Conservation (phyloP, 2,113 vertebrate species). For the Lycocorax pyrrhopterus region DNA sequence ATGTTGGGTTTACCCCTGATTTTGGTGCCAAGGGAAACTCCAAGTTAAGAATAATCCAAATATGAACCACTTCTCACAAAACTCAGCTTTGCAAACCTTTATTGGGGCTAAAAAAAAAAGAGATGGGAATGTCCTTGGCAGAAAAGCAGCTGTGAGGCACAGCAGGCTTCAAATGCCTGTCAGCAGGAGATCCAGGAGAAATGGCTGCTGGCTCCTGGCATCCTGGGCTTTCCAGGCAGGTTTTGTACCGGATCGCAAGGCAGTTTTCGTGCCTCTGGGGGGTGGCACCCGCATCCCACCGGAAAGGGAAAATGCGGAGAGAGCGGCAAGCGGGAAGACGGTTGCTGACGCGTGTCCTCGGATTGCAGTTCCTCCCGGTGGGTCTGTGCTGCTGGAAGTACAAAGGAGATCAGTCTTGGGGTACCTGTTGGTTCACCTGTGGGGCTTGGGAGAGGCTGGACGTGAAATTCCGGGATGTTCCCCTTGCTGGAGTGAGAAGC, state of each 20-base stretch:
- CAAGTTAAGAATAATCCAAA: not conserved
- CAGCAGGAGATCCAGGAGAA: not conserved
- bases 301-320: not conserved
- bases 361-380: no score
- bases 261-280: not conserved
- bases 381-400: no score
- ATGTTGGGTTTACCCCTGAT: not conserved
- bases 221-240: not conserved
- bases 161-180: not conserved
- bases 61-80: not conserved
- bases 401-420: no score
- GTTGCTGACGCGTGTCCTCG: no score
- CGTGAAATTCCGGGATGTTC: no score
- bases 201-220: not conserved
- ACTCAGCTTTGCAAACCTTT: not conserved
- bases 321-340: no score
- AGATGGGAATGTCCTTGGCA: not conserved
- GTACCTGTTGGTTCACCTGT: no score
- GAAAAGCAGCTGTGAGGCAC: not conserved
- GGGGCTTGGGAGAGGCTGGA: no score
- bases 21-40: not conserved
- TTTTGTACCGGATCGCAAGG: not conserved
- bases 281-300: not conserved
- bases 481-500: no score
- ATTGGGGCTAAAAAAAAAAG: not conserved